A percentile compares a stretch with the other conserved stretches of the same genome.
phyloP scores from a whole-genome alignment of 23 tunicate genomes.

The Halocynthia roretzi region DNA sequence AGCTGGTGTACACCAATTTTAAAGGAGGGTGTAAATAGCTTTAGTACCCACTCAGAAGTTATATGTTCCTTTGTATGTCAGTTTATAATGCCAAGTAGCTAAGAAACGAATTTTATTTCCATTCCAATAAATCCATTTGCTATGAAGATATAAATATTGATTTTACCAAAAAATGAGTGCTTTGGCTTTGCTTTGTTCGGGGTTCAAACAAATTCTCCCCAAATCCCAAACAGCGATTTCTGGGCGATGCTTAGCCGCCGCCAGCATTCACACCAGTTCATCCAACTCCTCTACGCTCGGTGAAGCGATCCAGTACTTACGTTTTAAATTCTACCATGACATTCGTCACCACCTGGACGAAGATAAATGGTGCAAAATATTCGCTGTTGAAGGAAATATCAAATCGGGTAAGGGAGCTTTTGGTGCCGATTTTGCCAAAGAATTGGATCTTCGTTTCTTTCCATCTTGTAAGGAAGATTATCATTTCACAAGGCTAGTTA shows the following conservation, averaged over 20 bases:
- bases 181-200: too few species aligned
- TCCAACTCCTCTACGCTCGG: constrained; percentile 19
- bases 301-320: constrained; percentile 26
- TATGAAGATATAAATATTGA: too few species aligned
- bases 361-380: constrained; percentile 64
- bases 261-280: constrained; percentile 9
- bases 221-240: too few species aligned
- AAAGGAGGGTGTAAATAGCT: too few species aligned
- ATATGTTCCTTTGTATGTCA: too few species aligned
- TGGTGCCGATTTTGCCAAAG: constrained; percentile 60
- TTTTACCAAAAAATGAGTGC: too few species aligned
- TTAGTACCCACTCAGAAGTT: too few species aligned
- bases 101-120: too few species aligned
- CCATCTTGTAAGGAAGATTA: constrained; percentile 34
- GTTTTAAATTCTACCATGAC: constrained; percentile 33
- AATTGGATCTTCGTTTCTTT: constrained; percentile 38
- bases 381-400: constrained; percentile 70
- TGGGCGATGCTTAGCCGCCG: background rate
- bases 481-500: constrained; percentile 1
- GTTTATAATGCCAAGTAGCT: too few species aligned
- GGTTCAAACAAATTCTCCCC: too few species aligned
- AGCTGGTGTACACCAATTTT: too few species aligned
- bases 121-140: too few species aligned
- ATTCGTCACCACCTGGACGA: constrained; percentile 53
- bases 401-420: constrained; percentile 46